Base-by-base conservation (phyloP, 2,888 invertebrate species). In the Diarsia mendica region DNA sequence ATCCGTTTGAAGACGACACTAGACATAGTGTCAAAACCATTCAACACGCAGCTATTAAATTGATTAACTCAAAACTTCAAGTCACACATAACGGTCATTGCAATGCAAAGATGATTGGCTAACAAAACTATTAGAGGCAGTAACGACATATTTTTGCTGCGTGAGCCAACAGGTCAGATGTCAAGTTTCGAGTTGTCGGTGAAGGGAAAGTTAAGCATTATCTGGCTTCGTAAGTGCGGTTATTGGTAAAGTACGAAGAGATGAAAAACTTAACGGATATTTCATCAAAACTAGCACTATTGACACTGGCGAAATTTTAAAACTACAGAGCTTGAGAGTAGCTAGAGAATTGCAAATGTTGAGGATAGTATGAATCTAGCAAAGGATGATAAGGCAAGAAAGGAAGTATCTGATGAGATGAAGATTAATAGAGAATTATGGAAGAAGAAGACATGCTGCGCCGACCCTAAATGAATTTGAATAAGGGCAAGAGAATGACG, bases 141-240 rank as follows among this genome's bases (percentile, higher is more conserved):
- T 72, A 83, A 78, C 58, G 83, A 77, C 86, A 83, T 78, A 83
- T 83, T 83, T 85, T 77, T 60, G 67, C 70, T 51, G 66, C 20
- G 63, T 77, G 70, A 55, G 58, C 15, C 65, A 82, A 83, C 67
- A 51, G 85, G 85, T 85, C 85, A 74, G 44, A 75, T 72, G 83
- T 85, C 83, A 77, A 60, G 67, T 55, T 69, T 53, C 53, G 28
- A 48, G 58, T 51, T 48, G 60, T 61, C 33, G 23, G 39, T 60
- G 13, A 82, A 77, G 79, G 72, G 83, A 83, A 83, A 85, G 83
- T 83, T 73, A 11, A 49, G 28, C 48, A 65, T 80, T 80, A 64
- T 51, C 68, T 71, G 46, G 48, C 70, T 68, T 71, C 72, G 65
- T 65, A 72, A 66, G 60, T 48, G 23, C 28, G n/a, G 60, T 65